Conservation (phyloP, 2,113 vertebrate species). For the Solenodon paradoxus region DNA sequence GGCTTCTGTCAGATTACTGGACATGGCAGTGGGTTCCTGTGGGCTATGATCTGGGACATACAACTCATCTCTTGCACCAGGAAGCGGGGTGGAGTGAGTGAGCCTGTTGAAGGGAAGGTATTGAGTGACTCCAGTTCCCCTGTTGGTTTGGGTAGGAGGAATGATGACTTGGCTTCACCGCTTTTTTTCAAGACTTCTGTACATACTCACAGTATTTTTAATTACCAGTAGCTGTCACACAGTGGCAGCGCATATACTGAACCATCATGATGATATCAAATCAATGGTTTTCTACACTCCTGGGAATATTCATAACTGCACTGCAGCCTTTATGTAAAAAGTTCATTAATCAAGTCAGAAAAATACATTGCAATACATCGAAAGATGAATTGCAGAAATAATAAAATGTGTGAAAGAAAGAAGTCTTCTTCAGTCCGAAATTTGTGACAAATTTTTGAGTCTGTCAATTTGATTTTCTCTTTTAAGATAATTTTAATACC, state of each 20-base stretch:
- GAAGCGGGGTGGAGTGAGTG: too few species aligned
- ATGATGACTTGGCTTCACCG: neutral
- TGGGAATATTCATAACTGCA: neutral
- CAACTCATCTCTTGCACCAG: neutral
- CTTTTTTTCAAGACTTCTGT: neutral
- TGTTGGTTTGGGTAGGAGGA: neutral
- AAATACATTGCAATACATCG: constrained; percentile 17
- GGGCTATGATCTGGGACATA: neutral
- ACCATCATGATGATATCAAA: neutral
- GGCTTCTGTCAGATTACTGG: neutral
- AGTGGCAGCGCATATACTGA: neutral
- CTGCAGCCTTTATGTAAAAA: neutral
- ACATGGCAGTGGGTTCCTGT: neutral
- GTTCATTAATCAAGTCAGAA: constrained; percentile 47
- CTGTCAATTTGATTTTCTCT: neutral
- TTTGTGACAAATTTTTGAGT: neutral
- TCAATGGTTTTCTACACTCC: neutral
- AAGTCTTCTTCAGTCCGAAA: neutral
- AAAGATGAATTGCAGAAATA: constrained; percentile 24
- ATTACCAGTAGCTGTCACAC: neutral
- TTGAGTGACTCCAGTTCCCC: neutral
- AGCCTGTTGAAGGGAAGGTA: neutral
- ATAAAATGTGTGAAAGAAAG: neutral
- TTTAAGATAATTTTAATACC: neutral
- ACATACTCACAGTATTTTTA: neutral